These are phyloP conservation scores for Phrynocephalus vlangalii DNA, from an alignment of 2,797 vertebrate species.

Conservation along the genomic window DNA sequence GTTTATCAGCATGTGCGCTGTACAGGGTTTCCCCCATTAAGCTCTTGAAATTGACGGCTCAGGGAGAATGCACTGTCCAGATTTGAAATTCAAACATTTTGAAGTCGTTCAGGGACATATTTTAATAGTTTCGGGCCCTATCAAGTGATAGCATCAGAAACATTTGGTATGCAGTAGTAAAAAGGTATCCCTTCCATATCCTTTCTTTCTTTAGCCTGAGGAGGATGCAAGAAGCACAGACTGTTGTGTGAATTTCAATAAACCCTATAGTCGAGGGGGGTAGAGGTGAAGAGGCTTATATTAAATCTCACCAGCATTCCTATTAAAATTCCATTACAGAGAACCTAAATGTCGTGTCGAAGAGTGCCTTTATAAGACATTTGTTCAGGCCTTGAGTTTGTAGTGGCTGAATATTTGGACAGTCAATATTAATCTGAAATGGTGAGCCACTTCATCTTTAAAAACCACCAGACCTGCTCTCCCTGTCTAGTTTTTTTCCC, in stretches of 20 bases:
- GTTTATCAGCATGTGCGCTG: neutral
- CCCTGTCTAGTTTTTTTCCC: slow-evolving; percentile 18
- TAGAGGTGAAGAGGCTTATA: neutral
- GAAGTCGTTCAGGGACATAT: slow-evolving; percentile 1
- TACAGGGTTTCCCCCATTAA: neutral
- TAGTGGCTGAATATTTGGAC: slow-evolving; percentile 44
- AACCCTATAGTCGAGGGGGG: rapidly evolving
- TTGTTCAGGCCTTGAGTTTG: slow-evolving; percentile 8
- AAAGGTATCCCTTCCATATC: slow-evolving; percentile 9
- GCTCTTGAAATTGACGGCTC: slow-evolving; percentile 5
- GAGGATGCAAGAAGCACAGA: neutral
- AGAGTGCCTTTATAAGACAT: slow-evolving; percentile 25
- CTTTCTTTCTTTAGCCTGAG: neutral
- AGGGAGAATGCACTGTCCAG: slow-evolving; percentile 25
- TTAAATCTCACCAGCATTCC: slow-evolving; percentile 3
- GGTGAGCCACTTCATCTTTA: slow-evolving; percentile 9
- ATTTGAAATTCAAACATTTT: slow-evolving; percentile 33
- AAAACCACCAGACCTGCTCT: neutral
- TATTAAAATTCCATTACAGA: slow-evolving; percentile 23
- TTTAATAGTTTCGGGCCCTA: slow-evolving; percentile 25
- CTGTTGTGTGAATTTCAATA: slow-evolving; percentile 3
- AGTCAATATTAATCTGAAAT: slow-evolving; percentile 34
- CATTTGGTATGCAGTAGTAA: neutral
- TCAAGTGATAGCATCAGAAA: slow-evolving; percentile 27
- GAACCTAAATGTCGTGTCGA: neutral